Conservation (phyloP, 2,113 vertebrate species). For the Pagrus major region DNA sequence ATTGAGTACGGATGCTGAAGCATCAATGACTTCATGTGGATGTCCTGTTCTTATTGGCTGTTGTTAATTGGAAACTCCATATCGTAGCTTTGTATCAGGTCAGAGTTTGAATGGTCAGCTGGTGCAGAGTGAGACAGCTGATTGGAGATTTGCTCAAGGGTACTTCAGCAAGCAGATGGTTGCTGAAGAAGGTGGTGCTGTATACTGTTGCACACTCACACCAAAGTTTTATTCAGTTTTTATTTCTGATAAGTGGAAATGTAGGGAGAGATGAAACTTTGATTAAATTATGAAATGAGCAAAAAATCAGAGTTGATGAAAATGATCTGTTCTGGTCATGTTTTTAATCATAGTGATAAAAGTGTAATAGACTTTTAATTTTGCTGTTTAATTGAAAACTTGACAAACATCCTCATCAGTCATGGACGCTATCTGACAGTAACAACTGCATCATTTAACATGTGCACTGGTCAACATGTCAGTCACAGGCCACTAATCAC, state of each 20-base stretch:
- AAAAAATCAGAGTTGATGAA: too few species aligned
- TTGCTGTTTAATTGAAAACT: neutral
- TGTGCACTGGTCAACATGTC: neutral
- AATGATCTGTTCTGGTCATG: too few species aligned
- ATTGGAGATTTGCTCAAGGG: neutral
- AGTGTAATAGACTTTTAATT: neutral
- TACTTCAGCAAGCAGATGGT: neutral
- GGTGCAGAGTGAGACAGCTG: neutral
- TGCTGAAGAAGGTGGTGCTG: neutral
- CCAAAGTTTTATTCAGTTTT: conserved; percentile 11
- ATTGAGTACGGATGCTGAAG: neutral
- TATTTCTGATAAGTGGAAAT: neutral
- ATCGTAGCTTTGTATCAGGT: neutral
- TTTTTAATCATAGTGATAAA: neutral
- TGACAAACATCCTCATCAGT: neutral
- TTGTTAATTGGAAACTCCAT: conserved; percentile 18
- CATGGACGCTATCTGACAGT: neutral
- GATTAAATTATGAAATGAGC: neutral
- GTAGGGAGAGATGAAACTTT: too few species aligned
- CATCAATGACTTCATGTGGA: neutral
- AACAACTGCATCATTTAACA: neutral
- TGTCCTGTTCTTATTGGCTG: conserved; percentile 26
- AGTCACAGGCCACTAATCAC: neutral
- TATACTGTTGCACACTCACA: neutral
- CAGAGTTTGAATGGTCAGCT: neutral